Percentiles rank a stretch among this genome's conserved stretches.
Evolutionary conservation across 1,140 invertebrate species (phyloP).

Genomic region (Drosophila triauraria): DNA sequence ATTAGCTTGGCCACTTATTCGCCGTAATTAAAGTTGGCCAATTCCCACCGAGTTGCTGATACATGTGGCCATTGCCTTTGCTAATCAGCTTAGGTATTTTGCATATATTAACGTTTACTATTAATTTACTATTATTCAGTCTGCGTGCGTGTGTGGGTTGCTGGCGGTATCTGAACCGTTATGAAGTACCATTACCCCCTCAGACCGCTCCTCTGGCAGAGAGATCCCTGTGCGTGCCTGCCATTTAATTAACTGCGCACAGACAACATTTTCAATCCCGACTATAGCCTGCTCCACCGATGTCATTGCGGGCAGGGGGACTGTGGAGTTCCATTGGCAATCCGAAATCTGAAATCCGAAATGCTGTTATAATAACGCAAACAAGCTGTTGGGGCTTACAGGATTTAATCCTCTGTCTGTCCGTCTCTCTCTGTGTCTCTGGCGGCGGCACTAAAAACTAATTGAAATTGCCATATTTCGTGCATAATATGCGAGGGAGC

Average conservation of each 20-base stretch:
- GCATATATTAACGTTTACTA: slow-evolving; percentile 51
- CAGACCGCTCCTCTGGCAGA: slow-evolving; percentile 14
- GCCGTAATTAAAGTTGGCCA: slow-evolving; percentile 10
- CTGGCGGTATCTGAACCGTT: slow-evolving; percentile 17
- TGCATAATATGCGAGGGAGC: slow-evolving; percentile 37
- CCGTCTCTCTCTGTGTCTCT: slow-evolving; percentile 5
- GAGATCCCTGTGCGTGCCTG: slow-evolving; percentile 53
- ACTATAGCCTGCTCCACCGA: slow-evolving; percentile 11
- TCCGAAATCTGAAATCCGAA: slow-evolving; percentile 52
- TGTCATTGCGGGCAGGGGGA: slow-evolving; percentile 17
- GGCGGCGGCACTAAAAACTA: slow-evolving; percentile 62
- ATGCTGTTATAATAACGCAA: slow-evolving; percentile 68
- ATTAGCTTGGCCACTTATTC: not conserved
- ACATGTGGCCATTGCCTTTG: slow-evolving; percentile 17
- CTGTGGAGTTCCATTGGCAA: slow-evolving; percentile 27
- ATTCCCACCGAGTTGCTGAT: slow-evolving; percentile 9
- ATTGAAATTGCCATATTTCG: slow-evolving; percentile 71
- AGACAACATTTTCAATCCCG: slow-evolving; percentile 58
- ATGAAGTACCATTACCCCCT: slow-evolving; percentile 22
- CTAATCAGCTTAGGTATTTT: slow-evolving; percentile 61
- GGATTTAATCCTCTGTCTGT: slow-evolving; percentile 51
- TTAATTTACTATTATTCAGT: slow-evolving; percentile 39
- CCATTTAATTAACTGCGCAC: slow-evolving; percentile 72
- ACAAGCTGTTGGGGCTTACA: slow-evolving; percentile 62
- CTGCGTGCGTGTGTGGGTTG: slow-evolving; percentile 17